phyloP scores from a whole-genome alignment of 2,888 invertebrate species.

The Helicoverpa assulta region DNA sequence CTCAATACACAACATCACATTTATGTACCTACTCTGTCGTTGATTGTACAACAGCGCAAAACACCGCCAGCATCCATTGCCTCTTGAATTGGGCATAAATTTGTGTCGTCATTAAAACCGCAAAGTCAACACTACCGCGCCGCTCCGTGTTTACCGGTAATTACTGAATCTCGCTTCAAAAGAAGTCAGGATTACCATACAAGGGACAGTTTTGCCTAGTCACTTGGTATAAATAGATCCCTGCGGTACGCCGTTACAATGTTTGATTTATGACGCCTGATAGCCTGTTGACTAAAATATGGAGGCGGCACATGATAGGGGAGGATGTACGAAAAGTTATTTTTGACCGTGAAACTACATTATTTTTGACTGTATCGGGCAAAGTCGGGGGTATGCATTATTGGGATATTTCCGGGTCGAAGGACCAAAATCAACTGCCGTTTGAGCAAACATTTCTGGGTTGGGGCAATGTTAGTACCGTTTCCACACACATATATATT shows the following conservation, averaged over 20 bases:
- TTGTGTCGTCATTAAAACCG: conserved; percentile 19
- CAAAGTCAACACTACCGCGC: conserved; percentile 32
- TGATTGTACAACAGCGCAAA: not conserved
- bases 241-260: conserved; percentile 73
- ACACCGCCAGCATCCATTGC: not conserved
- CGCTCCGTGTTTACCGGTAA: conserved; percentile 35
- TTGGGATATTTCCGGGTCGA: conserved; percentile 20
- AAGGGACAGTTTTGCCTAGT: conserved; percentile 72
- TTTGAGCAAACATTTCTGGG: not conserved
- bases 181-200: conserved; percentile 60
- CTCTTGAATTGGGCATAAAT: conserved; percentile 1
- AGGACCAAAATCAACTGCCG: conserved; percentile 13
- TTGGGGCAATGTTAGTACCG: not conserved
- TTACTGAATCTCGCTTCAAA: conserved; percentile 64
- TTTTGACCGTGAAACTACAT: conserved; percentile 27
- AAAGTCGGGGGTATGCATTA: conserved; percentile 18
- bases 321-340: conserved; percentile 43
- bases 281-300: conserved; percentile 74
- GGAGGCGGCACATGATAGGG: conserved; percentile 38
- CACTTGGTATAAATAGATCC: conserved; percentile 82
- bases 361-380: conserved; percentile 14
- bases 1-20: not conserved
- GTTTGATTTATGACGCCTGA: conserved; percentile 82
- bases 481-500: too few relatives aligned
- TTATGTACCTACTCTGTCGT: not conserved